A percentile compares a stretch with the other conserved stretches of the same genome.
phyloP scores from a whole-genome alignment of 2,888 invertebrate genomes.

The Perdita meconis region DNA sequence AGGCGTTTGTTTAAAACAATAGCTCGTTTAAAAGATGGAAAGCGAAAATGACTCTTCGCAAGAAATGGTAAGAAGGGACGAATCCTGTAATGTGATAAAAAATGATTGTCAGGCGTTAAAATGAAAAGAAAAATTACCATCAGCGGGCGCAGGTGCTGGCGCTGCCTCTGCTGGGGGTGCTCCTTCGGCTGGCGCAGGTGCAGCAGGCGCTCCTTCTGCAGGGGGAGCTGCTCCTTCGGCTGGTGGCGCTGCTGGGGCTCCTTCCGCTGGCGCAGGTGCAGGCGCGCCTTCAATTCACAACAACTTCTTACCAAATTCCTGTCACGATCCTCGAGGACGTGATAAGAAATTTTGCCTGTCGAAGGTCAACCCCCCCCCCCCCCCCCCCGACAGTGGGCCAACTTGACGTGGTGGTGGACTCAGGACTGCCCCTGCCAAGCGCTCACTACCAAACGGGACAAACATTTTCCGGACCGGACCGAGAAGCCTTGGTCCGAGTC shows the following conservation, averaged over 20 bases:
- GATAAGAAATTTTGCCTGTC: not conserved
- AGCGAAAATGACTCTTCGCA: conserved; percentile 3
- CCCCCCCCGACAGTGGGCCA: not conserved
- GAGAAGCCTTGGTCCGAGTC: too few relatives aligned
- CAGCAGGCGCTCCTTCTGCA: conserved; percentile 69
- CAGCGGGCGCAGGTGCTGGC: conserved; percentile 50
- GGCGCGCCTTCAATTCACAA: conserved; percentile 47
- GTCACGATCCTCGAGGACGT: not conserved
- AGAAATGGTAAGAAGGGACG: conserved; percentile 21
- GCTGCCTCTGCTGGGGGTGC: conserved; percentile 74
- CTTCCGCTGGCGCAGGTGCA: conserved; percentile 80
- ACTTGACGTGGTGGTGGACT: too few relatives aligned
- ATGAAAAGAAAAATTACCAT: conserved; percentile 29
- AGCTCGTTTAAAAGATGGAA: not conserved
- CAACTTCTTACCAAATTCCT: not conserved
- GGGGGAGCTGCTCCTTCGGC: conserved; percentile 74
- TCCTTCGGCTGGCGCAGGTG: conserved; percentile 61
- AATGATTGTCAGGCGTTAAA: not conserved
- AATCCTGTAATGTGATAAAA: conserved; percentile 25
- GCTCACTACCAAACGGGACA: too few relatives aligned
- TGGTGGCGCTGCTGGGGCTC: conserved; percentile 74
- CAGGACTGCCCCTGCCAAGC: too few relatives aligned
- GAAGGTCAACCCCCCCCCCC: not conserved
- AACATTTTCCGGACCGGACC: too few relatives aligned
- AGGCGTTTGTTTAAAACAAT: not conserved